Evolutionary conservation across 2,888 invertebrate genomes (phyloP).

Genomic region (Prostheceraeus crozeri): DNA sequence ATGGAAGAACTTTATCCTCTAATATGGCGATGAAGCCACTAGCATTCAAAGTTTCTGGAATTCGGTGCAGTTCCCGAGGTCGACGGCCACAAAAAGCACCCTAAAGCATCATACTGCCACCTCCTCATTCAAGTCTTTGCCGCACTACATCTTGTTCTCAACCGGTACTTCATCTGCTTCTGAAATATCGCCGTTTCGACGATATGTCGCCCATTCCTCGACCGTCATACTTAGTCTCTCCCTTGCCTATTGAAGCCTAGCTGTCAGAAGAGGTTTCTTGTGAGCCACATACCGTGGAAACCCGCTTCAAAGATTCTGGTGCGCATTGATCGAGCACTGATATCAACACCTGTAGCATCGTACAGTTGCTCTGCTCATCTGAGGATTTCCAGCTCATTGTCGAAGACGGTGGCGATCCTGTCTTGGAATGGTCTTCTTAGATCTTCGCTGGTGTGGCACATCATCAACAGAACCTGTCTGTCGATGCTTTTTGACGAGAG

Average conservation of each 20-base stretch:
- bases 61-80: not conserved
- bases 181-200: too few species aligned
- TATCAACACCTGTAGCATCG: not conserved
- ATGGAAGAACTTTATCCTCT: not conserved
- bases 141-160: too few species aligned
- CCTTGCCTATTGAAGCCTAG: too few species aligned
- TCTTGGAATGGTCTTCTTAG: not conserved
- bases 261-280: too few species aligned
- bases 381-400: not conserved
- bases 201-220: too few species aligned
- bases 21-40: not conserved
- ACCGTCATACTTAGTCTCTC: too few species aligned
- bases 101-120: constrained; percentile 16
- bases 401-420: not conserved
- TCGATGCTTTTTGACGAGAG: not conserved
- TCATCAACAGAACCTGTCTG: not conserved
- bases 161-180: too few species aligned
- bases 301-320: too few species aligned
- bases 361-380: not conserved
- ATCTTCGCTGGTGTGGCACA: not conserved
- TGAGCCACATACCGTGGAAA: too few species aligned
- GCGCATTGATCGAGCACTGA: not conserved
- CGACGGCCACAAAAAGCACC: not conserved
- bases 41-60: not conserved
- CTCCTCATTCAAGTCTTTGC: not conserved